Evolutionary conservation across 2,888 invertebrate species (phyloP).

Genomic region (Andrena chrysosceles): DNA sequence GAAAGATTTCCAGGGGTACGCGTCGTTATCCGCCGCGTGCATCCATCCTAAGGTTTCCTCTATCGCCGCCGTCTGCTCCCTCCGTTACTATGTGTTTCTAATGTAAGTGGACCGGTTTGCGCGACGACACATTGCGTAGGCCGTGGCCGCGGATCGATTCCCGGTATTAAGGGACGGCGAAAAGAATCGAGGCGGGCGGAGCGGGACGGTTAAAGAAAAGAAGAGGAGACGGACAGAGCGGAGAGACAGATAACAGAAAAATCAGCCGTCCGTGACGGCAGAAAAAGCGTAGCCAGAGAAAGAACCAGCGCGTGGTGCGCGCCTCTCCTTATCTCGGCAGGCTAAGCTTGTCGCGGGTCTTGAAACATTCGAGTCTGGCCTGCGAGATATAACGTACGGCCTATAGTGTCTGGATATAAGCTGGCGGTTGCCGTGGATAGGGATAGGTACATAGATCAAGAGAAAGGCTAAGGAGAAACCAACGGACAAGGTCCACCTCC

Average conservation of each 20-base stretch:
- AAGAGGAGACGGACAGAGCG: neutral
- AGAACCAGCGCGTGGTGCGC: constrained; percentile 37
- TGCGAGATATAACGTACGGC: constrained; percentile 62
- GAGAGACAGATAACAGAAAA: constrained; percentile 48
- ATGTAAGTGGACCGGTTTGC: constrained; percentile 65
- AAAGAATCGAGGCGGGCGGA: neutral
- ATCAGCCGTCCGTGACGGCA: constrained; percentile 18
- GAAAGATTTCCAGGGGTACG: constrained; percentile 35
- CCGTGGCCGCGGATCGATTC: constrained; percentile 55
- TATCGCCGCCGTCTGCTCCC: constrained; percentile 23
- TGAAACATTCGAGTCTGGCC: constrained; percentile 63
- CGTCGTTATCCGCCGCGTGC: constrained; percentile 37
- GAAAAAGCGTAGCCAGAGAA: constrained; percentile 38
- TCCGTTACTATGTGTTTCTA: constrained; percentile 38
- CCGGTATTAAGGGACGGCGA: constrained; percentile 31
- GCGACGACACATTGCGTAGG: constrained; percentile 38
- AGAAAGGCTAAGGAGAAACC: constrained; percentile 62
- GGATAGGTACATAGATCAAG: constrained; percentile 72
- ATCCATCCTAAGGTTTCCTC: constrained; percentile 29
- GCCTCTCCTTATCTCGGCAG: constrained; percentile 58
- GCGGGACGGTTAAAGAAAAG: constrained; percentile 10
- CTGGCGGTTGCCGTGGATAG: constrained; percentile 68
- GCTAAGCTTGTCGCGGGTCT: constrained; percentile 57
- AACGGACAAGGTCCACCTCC: constrained; percentile 56
- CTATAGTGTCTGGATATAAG: constrained; percentile 66